These are phyloP conservation scores for Onychomys leucogaster DNA, from an alignment of 2,797 vertebrate genomes.

Conservation along the genomic window DNA sequence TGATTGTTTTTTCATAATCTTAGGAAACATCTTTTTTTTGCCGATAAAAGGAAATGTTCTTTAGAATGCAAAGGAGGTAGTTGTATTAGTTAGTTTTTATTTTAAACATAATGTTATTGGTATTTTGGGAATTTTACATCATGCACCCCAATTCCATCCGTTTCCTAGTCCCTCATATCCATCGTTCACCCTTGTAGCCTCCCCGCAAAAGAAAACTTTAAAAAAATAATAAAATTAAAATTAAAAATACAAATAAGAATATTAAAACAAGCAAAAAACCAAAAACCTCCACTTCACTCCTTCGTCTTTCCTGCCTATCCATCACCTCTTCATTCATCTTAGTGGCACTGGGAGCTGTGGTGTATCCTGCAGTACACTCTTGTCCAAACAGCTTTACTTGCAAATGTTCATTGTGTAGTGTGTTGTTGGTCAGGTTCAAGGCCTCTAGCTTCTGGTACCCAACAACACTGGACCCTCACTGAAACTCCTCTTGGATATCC, in stretches of 20 bases:
- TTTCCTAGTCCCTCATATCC: background rate
- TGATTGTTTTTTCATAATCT: background rate
- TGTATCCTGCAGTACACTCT: background rate
- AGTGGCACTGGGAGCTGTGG: background rate
- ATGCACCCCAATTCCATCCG: background rate
- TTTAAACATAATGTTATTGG: background rate
- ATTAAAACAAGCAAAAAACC: background rate
- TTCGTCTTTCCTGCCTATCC: background rate
- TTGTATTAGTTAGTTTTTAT: background rate
- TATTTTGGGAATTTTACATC: background rate
- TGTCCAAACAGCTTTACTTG: background rate
- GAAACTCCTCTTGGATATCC: background rate
- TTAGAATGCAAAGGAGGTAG: background rate
- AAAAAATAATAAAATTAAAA: background rate
- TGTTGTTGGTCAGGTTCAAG: background rate
- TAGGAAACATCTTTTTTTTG: background rate
- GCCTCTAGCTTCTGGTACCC: background rate
- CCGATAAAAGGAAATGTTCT: background rate
- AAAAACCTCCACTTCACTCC: background rate
- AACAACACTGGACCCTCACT: background rate
- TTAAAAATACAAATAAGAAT: background rate
- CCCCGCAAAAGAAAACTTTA: background rate
- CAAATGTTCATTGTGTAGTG: background rate
- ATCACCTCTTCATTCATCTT: background rate
- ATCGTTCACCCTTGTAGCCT: background rate